These are phyloP conservation scores for Mactra quadrangularis DNA, from an alignment of 1,140 invertebrate genomes.

Conservation along the genomic window DNA sequence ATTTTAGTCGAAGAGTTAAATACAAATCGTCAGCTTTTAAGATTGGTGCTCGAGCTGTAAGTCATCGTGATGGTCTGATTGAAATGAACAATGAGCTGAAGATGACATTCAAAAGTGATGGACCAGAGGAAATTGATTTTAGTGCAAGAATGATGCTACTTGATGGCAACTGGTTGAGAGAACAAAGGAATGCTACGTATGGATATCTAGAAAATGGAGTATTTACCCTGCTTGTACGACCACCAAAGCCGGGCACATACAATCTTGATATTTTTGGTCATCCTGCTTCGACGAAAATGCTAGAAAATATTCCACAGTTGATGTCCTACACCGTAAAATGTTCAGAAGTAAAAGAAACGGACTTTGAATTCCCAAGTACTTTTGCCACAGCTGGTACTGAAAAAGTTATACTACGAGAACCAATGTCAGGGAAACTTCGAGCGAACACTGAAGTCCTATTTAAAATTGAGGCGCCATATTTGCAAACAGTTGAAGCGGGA, in stretches of 20 bases:
- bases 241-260: slow-evolving; percentile 51
- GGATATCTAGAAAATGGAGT: slow-evolving; percentile 5
- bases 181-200: background rate
- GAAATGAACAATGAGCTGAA: slow-evolving; percentile 52
- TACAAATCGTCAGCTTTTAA: slow-evolving; percentile 11
- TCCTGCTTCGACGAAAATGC: background rate
- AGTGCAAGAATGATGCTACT: slow-evolving; percentile 3
- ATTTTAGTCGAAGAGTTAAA: slow-evolving; percentile 45
- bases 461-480: slow-evolving; percentile 10
- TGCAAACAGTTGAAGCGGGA: background rate
- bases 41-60: slow-evolving; percentile 39
- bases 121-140: background rate
- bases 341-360: slow-evolving; percentile 1
- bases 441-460: slow-evolving; percentile 16
- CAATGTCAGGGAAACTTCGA: slow-evolving; percentile 3
- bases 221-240: slow-evolving; percentile 39
- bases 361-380: slow-evolving; percentile 6
- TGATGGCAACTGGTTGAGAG: slow-evolving; percentile 5
- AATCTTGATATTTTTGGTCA: slow-evolving; percentile 49
- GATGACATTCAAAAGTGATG: slow-evolving; percentile 42
- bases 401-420: background rate
- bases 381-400: background rate
- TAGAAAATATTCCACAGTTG: slow-evolving; percentile 1
- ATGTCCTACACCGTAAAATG: slow-evolving; percentile 57
- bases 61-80: slow-evolving; percentile 42